Base-by-base conservation (phyloP, 2,888 invertebrate genomes). In the Isoperla grammatica region DNA sequence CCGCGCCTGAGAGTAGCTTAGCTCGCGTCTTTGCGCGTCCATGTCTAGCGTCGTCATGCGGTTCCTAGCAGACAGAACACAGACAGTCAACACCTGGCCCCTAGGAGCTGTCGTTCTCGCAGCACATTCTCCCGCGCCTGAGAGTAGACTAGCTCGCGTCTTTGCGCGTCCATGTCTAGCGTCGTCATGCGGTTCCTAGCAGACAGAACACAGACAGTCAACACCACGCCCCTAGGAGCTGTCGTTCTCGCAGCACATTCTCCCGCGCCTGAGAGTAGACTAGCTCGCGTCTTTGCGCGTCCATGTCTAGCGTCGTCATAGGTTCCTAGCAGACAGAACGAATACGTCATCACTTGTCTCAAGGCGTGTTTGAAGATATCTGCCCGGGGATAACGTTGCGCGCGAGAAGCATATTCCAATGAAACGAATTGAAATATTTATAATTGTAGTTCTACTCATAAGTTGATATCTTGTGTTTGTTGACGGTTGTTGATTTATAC, bases 131-230 rank as follows among this genome's bases (percentile, higher is more conserved):
- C 60, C 46, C 56, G 61, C 8, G 60, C 63, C 43, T 76, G 75
- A 43, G 74, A 71, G 57, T 69, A 68, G 37, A 74, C 66, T 56
- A 76, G 72, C 22, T 76, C 74, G 37, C 71, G 71, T 59, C 75
- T 70, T 68, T 75, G 75, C 59, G 71, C 72, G 61, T 72, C 73
- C 64, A 78, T 68, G 65, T 77, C 74, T 63, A 76, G 63, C 17
- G 63, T 63, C 29, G 68, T 67, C 59, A 66, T 66, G 46, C 65
- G 61, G 23, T 66, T 64, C 59, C 67, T 65, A 46, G 15, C 59
- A 43, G 42, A 54, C 19, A 22, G 37, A n/a, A n/a, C n/a, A n/a
- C n/a, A n/a, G n/a, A n/a, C n/a, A n/a, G n/a, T n/a, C n/a, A n/a
- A n/a, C n/a, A n/a, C n/a, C n/a, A n/a, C n/a, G 74, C 73, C 42